Conservation (phyloP, 2,113 vertebrate genomes). For the Prochilodus magdalenae region DNA sequence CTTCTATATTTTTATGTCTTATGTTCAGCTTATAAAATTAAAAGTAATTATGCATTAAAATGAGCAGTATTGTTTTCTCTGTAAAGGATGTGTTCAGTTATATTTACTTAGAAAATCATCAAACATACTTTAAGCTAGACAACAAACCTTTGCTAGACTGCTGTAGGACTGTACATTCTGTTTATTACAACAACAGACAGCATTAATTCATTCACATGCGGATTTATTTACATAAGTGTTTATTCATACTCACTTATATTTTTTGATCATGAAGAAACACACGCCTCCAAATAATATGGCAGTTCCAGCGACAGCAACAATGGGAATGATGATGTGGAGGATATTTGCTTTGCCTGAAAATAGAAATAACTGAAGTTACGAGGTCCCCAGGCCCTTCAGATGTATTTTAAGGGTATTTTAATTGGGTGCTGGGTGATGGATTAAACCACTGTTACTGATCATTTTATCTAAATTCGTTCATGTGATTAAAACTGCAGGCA, state of each 20-base stretch:
- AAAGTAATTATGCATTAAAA: too few relatives aligned
- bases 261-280: slow-evolving; percentile 66
- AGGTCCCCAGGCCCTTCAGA: background rate
- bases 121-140: too few relatives aligned
- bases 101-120: too few relatives aligned
- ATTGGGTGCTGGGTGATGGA: background rate
- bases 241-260: slow-evolving; percentile 68
- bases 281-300: slow-evolving; percentile 58
- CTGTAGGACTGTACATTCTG: background rate
- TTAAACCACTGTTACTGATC: too few relatives aligned
- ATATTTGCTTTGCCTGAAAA: slow-evolving; percentile 59
- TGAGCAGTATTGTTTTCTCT: too few relatives aligned
- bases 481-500: too few relatives aligned
- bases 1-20: too few relatives aligned
- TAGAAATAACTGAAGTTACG: background rate
- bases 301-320: slow-evolving; percentile 40
- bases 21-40: too few relatives aligned
- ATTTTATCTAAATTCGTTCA: too few relatives aligned
- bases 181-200: background rate
- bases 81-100: too few relatives aligned
- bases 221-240: background rate
- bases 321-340: slow-evolving; percentile 69
- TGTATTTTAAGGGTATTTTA: background rate
- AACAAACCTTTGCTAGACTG: too few relatives aligned
- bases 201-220: too few relatives aligned